These are phyloP conservation scores for Malurus alboscapulatus DNA, from an alignment of 2,113 vertebrate genomes.

Conservation along the genomic window DNA sequence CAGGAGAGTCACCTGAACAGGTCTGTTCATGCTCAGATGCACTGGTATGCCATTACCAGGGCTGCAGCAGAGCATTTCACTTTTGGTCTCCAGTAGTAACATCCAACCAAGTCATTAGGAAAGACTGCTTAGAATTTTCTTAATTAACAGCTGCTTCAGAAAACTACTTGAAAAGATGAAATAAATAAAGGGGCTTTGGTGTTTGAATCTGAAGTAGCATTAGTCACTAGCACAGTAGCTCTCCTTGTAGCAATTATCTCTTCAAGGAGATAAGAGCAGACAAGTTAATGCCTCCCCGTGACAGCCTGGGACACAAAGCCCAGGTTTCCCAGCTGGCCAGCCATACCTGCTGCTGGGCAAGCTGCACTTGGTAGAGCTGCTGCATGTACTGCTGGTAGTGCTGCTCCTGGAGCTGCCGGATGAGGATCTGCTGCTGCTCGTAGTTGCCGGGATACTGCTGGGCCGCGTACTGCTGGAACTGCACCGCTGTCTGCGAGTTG, in stretches of 20 bases:
- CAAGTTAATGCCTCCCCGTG: neutral
- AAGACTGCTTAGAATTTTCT: neutral
- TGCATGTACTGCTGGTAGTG: slow-evolving; percentile 99
- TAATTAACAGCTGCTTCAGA: neutral
- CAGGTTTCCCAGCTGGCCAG: neutral
- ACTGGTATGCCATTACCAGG: neutral
- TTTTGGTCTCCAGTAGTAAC: neutral
- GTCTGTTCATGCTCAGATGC: neutral
- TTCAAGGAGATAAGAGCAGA: neutral
- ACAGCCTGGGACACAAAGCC: neutral
- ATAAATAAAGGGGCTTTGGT: neutral
- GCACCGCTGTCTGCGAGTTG: slow-evolving; percentile 95
- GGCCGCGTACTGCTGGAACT: slow-evolving; percentile 98
- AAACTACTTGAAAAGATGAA: neutral
- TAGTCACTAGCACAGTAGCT: neutral
- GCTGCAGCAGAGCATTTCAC: neutral
- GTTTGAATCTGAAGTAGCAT: neutral
- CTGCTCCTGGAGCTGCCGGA: slow-evolving; percentile 97
- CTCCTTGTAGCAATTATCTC: neutral
- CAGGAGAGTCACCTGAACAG: neutral
- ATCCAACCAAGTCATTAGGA: neutral
- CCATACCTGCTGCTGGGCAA: slow-evolving; percentile 94
- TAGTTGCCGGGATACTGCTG: slow-evolving; percentile 96
- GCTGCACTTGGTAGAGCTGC: slow-evolving; percentile 97
- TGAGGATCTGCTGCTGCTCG: slow-evolving; percentile 94